Conservation (phyloP, 2,113 vertebrate genomes). For the Trichechus manatus region DNA sequence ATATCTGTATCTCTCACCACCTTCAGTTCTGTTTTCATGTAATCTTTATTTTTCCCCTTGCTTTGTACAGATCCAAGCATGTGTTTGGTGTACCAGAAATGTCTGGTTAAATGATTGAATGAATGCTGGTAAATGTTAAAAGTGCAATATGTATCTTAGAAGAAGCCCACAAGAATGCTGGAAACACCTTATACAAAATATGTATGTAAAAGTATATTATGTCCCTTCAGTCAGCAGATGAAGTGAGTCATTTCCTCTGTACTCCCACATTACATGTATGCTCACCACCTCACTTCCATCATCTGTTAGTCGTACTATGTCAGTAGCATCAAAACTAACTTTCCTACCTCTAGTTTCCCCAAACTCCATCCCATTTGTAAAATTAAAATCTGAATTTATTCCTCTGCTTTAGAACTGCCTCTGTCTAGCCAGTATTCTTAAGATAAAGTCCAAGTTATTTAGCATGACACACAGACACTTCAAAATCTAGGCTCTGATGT, state of each 20-base stretch:
- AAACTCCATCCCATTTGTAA: not conserved
- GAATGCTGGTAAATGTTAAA: not conserved
- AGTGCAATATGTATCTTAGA: not conserved
- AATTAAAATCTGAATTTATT: not conserved
- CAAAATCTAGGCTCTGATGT: not conserved
- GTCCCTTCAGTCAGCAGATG: not conserved
- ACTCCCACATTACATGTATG: not conserved
- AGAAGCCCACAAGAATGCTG: slow-evolving; percentile 11
- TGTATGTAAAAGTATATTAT: not conserved
- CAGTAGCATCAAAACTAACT: not conserved
- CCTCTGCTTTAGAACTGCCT: not conserved
- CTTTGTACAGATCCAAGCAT: not conserved
- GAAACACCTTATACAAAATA: not conserved
- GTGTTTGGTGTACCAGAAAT: not conserved
- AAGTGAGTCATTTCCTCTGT: slow-evolving; percentile 26
- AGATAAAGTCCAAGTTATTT: not conserved
- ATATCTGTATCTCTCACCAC: not conserved
- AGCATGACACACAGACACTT: not conserved
- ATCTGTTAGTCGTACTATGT: not conserved
- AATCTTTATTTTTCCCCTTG: not conserved
- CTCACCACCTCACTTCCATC: not conserved
- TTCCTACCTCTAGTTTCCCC: not conserved
- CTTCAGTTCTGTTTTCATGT: not conserved
- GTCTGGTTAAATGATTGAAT: not conserved
- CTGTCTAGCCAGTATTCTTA: not conserved